Conservation (phyloP, 2,797 vertebrate species). For the Remorina albescens region DNA sequence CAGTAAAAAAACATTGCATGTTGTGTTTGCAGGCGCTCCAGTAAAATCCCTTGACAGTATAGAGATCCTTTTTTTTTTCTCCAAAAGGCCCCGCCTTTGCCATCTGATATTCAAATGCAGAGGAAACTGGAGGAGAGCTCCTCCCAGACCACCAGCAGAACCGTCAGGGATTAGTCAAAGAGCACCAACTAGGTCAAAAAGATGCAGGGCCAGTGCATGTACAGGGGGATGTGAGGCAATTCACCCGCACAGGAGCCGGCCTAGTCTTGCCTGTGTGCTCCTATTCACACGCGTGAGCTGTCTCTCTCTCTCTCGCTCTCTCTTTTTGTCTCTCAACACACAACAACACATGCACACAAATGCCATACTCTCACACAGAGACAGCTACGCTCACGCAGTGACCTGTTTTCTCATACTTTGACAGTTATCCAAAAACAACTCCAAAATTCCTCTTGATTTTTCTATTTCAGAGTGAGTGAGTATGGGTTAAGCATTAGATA, state of each 20-base stretch:
- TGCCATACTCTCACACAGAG: slow-evolving; percentile 32
- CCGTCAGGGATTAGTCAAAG: slow-evolving; percentile 85
- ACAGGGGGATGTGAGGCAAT: slow-evolving; percentile 62
- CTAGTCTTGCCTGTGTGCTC: slow-evolving; percentile 64
- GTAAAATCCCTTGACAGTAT: slow-evolving; percentile 81
- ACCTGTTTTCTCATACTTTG: slow-evolving; percentile 81
- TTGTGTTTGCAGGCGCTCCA: slow-evolving; percentile 77
- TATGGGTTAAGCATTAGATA: slow-evolving; percentile 76
- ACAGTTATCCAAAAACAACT: slow-evolving; percentile 83
- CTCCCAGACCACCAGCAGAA: slow-evolving; percentile 81
- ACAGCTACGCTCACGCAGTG: slow-evolving; percentile 67
- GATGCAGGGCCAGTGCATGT: slow-evolving; percentile 75
- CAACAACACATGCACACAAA: slow-evolving; percentile 19
- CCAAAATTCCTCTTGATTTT: slow-evolving; percentile 82
- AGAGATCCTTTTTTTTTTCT: slow-evolving; percentile 53
- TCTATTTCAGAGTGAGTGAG: slow-evolving; percentile 64
- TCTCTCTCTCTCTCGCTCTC: slow-evolving; percentile 8
- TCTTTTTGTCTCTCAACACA: slow-evolving; percentile 6
- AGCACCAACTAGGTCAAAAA: slow-evolving; percentile 89
- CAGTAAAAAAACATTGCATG: slow-evolving; percentile 71
- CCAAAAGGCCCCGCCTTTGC: slow-evolving; percentile 75
- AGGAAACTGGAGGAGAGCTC: slow-evolving; percentile 80
- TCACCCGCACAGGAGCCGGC: slow-evolving; percentile 73
- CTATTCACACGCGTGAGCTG: slow-evolving; percentile 57
- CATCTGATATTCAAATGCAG: slow-evolving; percentile 87